Conservation (phyloP, 2,888 invertebrate genomes). For the Pocota personata region DNA sequence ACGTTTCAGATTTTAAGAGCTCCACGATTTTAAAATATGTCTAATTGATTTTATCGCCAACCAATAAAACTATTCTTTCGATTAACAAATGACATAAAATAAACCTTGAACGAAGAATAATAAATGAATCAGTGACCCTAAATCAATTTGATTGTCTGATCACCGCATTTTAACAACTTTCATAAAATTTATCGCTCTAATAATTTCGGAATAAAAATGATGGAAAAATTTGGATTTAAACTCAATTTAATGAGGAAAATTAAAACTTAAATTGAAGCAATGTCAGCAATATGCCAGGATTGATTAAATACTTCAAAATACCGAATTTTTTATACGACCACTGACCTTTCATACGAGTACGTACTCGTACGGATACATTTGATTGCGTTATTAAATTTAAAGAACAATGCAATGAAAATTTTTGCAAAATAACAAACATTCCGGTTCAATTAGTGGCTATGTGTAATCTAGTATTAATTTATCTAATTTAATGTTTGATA, state of each 20-base stretch:
- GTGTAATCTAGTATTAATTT: conserved; percentile 25
- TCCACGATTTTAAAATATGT: not conserved
- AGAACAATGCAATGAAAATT: too few relatives aligned
- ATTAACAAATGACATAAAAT: conserved; percentile 15
- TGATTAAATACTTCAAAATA: not conserved
- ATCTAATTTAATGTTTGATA: conserved; percentile 32
- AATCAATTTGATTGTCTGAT: not conserved
- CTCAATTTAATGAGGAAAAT: not conserved
- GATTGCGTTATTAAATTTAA: too few relatives aligned
- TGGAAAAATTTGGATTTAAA: not conserved
- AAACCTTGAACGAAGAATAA: conserved; percentile 13
- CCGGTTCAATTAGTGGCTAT: conserved; percentile 23
- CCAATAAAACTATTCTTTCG: conserved; percentile 14
- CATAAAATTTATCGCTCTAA: conserved; percentile 6
- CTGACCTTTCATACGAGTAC: too few relatives aligned
- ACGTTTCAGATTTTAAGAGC: not conserved
- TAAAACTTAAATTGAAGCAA: not conserved
- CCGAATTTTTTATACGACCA: not conserved
- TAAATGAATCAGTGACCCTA: conserved; percentile 17
- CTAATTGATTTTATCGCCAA: not conserved
- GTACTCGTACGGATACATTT: too few relatives aligned
- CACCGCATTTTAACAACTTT: not conserved
- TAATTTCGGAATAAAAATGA: not conserved
- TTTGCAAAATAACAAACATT: conserved; percentile 13
- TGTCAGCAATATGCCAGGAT: not conserved